These are phyloP conservation scores for Tachina fera DNA, from an alignment of 2,888 invertebrate genomes.

Conservation along the genomic window DNA sequence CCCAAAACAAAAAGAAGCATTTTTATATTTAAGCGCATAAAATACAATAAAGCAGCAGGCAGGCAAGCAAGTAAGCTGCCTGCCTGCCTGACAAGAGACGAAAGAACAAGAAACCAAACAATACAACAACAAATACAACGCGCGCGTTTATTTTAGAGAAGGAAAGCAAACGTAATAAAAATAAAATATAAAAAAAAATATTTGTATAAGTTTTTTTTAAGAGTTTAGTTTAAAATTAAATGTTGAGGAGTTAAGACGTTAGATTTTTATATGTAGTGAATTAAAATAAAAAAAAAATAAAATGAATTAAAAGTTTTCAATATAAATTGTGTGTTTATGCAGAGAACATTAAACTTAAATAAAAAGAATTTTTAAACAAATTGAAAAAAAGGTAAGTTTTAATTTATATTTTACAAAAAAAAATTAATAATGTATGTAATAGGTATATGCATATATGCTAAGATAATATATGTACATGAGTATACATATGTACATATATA, in stretches of 20 bases:
- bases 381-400: slow-evolving; percentile 58
- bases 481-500: background rate
- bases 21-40: slow-evolving; percentile 59
- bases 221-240: slow-evolving; percentile 71
- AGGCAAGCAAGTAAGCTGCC: background rate
- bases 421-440: background rate
- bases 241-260: slow-evolving; percentile 66
- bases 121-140: slow-evolving; percentile 57
- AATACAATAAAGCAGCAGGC: slow-evolving; percentile 36
- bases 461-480: background rate
- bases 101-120: slow-evolving; percentile 53
- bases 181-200: slow-evolving; percentile 68
- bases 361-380: background rate
- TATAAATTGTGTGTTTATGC: slow-evolving; percentile 24
- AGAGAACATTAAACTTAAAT: slow-evolving; percentile 25
- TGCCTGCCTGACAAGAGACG: slow-evolving; percentile 41
- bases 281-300: slow-evolving; percentile 53
- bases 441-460: no score
- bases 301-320: slow-evolving; percentile 33
- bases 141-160: slow-evolving; percentile 68
- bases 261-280: slow-evolving; percentile 23
- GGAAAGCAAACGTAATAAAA: slow-evolving; percentile 69
- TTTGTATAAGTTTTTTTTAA: slow-evolving; percentile 68
- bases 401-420: slow-evolving; percentile 9
- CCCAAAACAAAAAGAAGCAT: slow-evolving; percentile 30